A percentile compares a stretch with the other conserved stretches of the same genome.
Evolutionary conservation across 2,113 vertebrate genomes (phyloP).

Genomic region (Salvelinus fontinalis): DNA sequence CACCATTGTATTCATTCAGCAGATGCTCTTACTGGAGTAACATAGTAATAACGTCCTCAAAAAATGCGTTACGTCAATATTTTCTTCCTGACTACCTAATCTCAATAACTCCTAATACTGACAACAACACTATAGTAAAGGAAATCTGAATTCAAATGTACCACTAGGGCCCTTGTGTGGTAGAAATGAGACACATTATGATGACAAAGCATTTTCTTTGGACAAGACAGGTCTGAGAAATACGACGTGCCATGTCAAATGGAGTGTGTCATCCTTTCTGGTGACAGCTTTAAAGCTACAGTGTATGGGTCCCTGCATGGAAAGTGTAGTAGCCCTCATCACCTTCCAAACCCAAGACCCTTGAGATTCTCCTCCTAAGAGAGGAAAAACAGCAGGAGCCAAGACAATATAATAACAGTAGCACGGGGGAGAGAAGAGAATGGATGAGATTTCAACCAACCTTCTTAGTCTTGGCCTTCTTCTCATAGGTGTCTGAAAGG

Average conservation of each 20-base stretch:
- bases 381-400: background rate
- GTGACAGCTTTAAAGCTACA: background rate
- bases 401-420: background rate
- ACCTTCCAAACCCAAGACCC: background rate
- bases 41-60: too few species aligned
- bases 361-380: slow-evolving; percentile 1
- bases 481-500: slow-evolving; percentile 89
- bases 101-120: slow-evolving; percentile 11
- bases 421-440: background rate
- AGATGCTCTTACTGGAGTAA: background rate
- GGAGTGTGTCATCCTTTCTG: slow-evolving; percentile 1
- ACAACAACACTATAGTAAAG: slow-evolving; percentile 8
- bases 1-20: background rate
- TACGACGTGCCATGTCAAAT: background rate
- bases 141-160: slow-evolving; percentile 12
- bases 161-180: slow-evolving; percentile 37
- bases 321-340: background rate
- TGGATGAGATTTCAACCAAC: slow-evolving; percentile 58
- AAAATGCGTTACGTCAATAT: too few species aligned
- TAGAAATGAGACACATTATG: background rate
- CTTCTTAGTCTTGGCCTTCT: slow-evolving; percentile 96
- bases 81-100: too few species aligned
- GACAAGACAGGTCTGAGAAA: background rate
- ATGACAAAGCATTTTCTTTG: background rate
- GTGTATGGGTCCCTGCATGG: background rate